A percentile compares a stretch with the other conserved stretches of the same genome.
Conservation (phyloP, 2,797 vertebrate species). For the Myotis myotis region DNA sequence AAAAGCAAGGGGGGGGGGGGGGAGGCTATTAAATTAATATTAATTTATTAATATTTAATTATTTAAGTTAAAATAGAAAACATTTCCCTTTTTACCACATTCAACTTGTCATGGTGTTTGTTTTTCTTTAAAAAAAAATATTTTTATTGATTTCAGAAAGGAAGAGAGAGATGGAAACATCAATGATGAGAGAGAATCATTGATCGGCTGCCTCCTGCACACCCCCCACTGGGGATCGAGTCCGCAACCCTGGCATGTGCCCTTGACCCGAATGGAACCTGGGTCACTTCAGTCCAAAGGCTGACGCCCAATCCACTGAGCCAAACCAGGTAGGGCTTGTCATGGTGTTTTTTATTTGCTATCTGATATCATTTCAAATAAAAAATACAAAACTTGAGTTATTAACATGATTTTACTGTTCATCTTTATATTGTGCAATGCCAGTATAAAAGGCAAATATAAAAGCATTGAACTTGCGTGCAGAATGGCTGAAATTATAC, state of each 20-base stretch:
- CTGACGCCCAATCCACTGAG: no score
- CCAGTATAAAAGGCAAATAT: conserved; percentile 1
- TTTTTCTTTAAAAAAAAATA: no score
- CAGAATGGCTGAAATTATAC: neutral
- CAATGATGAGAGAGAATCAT: no score
- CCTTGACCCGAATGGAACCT: no score
- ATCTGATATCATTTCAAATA: neutral
- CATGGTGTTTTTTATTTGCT: neutral
- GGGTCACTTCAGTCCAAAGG: no score
- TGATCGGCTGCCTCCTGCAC: no score
- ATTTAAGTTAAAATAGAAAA: neutral
- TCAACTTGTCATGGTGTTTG: neutral
- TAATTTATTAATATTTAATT: neutral
- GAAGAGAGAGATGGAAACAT: no score
- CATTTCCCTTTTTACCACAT: neutral
- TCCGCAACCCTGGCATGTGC: no score
- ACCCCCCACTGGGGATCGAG: no score
- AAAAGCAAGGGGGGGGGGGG: neutral
- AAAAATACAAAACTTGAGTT: conserved; percentile 18
- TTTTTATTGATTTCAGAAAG: no score
- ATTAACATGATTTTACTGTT: neutral
- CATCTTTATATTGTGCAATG: neutral
- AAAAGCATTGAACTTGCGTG: neutral
- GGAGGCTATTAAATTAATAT: neutral
- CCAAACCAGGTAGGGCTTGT: neutral